phyloP scores from a whole-genome alignment of 2,888 invertebrate species.

The Eueremaeus valkanovi region DNA sequence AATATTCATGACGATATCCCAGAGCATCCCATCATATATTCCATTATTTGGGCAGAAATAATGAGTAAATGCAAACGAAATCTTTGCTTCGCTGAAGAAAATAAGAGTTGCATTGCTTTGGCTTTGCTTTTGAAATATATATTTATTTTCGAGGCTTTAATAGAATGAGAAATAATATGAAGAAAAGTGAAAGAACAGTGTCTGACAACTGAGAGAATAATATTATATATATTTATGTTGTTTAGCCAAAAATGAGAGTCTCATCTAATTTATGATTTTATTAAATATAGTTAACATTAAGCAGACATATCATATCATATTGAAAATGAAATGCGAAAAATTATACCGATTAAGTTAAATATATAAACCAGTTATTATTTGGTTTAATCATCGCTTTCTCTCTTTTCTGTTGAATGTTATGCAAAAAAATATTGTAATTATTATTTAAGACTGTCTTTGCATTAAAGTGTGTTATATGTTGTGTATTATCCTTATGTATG shows the following conservation, averaged over 20 bases:
- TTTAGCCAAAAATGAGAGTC: neutral
- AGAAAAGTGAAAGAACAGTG: neutral
- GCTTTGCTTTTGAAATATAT: too few species aligned
- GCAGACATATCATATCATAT: neutral
- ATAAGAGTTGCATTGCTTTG: too few species aligned
- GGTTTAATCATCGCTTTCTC: too few species aligned
- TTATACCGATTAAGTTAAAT: too few species aligned
- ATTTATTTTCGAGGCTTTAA: neutral
- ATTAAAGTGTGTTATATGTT: too few species aligned
- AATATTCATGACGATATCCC: neutral
- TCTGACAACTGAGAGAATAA: too few species aligned
- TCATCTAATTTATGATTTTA: neutral
- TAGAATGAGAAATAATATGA: neutral
- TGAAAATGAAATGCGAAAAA: too few species aligned
- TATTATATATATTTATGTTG: too few species aligned
- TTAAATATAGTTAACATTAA: neutral
- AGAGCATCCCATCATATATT: constrained; percentile 8
- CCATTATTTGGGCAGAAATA: constrained; percentile 5
- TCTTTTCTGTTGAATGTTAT: neutral
- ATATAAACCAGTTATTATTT: too few species aligned
- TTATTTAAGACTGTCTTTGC: too few species aligned
- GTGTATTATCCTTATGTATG: too few species aligned
- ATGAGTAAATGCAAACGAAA: neutral
- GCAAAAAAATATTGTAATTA: neutral
- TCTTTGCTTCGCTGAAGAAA: neutral